Percentiles rank a stretch among this genome's conserved stretches.
Evolutionary conservation across 2,113 vertebrate species (phyloP).

Genomic region (Pandion haliaetus): DNA sequence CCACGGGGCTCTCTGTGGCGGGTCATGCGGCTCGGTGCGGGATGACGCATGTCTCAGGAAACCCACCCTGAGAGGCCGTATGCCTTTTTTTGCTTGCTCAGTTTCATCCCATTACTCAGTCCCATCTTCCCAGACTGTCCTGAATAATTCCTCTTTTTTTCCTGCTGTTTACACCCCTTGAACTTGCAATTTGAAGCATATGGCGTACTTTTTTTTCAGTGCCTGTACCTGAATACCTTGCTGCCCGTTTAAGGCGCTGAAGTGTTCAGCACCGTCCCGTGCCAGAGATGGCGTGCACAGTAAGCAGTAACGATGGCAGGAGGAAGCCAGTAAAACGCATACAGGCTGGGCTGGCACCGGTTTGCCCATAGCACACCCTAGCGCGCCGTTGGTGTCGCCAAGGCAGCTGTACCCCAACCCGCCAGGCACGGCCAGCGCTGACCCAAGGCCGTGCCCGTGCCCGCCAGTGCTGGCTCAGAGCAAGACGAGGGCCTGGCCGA

Average conservation of each 20-base stretch:
- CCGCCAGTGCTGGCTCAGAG: fast-evolving
- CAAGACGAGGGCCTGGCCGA: fast-evolving
- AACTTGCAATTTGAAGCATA: background rate
- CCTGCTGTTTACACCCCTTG: background rate
- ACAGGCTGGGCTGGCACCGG: background rate
- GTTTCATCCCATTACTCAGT: background rate
- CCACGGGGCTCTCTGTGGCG: too few relatives aligned
- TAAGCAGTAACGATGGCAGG: background rate
- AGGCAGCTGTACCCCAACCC: background rate
- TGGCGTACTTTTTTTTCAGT: too few relatives aligned
- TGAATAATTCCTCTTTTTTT: background rate
- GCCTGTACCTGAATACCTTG: background rate
- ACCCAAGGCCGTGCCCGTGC: background rate
- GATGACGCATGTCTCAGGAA: background rate
- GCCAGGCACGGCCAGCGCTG: fast-evolving
- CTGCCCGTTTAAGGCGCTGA: background rate
- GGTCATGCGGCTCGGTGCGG: background rate
- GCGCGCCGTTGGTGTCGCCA: fast-evolving
- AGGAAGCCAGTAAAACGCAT: background rate
- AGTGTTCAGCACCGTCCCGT: fast-evolving
- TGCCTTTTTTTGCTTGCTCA: background rate
- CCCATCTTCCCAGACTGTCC: background rate
- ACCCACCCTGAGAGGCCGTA: background rate
- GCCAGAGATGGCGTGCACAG: background rate
- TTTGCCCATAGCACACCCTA: fast-evolving